A percentile compares a stretch with the other conserved stretches of the same genome.
These are phyloP conservation scores for Ornithoptera alexandrae DNA, from an alignment of 2,888 invertebrate genomes.

Conservation along the genomic window DNA sequence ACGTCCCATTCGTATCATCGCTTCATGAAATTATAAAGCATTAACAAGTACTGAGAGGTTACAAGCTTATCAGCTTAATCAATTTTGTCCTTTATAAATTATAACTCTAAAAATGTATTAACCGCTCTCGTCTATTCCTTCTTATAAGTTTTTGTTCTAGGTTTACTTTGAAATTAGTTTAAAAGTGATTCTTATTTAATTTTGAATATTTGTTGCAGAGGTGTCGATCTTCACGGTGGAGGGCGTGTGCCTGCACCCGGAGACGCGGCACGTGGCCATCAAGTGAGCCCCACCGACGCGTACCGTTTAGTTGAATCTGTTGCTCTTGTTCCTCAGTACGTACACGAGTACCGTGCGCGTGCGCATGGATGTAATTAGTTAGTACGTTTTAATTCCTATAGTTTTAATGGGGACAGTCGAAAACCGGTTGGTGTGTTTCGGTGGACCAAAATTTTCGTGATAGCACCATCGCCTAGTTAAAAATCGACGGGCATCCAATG, in stretches of 20 bases:
- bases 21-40: no score
- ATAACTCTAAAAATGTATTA: background rate
- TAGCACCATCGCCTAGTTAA: constrained; percentile 53
- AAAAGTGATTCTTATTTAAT: background rate
- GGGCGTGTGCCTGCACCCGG: constrained; percentile 91
- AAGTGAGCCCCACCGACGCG: constrained; percentile 58
- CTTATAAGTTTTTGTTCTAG: background rate
- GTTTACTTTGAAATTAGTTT: constrained; percentile 4
- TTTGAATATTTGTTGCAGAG: constrained; percentile 83
- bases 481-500: constrained; percentile 58
- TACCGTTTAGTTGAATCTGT: constrained; percentile 50
- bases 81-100: no score
- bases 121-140: background rate
- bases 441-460: constrained; percentile 68
- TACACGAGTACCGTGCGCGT: constrained; percentile 9
- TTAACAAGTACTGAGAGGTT: no score
- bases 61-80: no score
- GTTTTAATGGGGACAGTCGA: constrained; percentile 51
- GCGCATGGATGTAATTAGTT: constrained; percentile 44
- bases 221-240: constrained; percentile 97
- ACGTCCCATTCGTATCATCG: no score
- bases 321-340: constrained; percentile 39
- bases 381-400: constrained; percentile 67
- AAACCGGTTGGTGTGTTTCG: constrained; percentile 57
- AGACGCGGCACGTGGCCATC: constrained; percentile 82